A percentile compares a stretch with the other conserved stretches of the same genome.
Evolutionary conservation across 2,797 vertebrate species (phyloP).

Genomic region (Limnodromus scolopaceus): DNA sequence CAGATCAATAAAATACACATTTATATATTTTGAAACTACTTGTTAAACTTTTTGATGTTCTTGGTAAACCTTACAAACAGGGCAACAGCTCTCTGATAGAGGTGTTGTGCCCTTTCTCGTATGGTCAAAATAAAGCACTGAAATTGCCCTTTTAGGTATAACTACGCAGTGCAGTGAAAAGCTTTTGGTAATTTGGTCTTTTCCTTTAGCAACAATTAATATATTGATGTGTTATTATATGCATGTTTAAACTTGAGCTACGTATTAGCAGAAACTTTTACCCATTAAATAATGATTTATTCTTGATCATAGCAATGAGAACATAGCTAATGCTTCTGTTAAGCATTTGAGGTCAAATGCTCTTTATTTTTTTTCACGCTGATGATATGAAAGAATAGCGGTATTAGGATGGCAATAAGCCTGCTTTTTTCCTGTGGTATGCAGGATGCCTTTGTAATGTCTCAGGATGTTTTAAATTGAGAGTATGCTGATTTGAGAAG

Average conservation of each 20-base stretch:
- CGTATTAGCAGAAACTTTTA: not conserved
- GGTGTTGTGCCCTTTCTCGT: accelerated
- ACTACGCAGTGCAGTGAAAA: not conserved
- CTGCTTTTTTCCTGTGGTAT: not conserved
- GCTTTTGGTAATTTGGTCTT: not conserved
- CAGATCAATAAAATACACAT: accelerated
- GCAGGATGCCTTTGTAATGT: not conserved
- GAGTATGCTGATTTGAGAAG: not conserved
- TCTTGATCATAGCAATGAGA: not conserved
- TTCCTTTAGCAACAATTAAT: not conserved
- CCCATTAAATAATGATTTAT: not conserved
- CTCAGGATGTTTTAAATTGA: not conserved
- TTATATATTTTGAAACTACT: not conserved
- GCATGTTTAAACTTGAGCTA: not conserved
- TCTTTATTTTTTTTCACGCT: not conserved
- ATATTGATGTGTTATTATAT: not conserved
- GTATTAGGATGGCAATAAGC: not conserved
- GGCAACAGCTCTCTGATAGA: not conserved
- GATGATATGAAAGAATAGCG: not conserved
- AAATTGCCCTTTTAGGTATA: not conserved
- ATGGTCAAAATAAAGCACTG: not conserved
- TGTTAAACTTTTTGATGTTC: not conserved
- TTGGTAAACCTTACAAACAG: not conserved
- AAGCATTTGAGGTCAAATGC: not conserved
- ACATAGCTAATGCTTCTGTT: not conserved